These are phyloP conservation scores for Oithona nana DNA, from an alignment of 2,888 invertebrate species.

Conservation along the genomic window DNA sequence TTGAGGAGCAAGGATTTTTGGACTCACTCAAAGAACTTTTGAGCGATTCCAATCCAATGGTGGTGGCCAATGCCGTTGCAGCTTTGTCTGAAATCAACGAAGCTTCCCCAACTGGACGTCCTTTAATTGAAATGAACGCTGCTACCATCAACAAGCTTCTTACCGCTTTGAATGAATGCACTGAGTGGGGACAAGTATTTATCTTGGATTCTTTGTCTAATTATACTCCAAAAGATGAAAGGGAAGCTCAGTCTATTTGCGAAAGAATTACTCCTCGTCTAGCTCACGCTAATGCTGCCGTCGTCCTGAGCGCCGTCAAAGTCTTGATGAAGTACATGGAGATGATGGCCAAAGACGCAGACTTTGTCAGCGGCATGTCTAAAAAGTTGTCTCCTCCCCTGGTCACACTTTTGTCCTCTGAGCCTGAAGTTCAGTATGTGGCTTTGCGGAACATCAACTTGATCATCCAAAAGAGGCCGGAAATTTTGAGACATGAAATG, in stretches of 20 bases:
- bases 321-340: slow-evolving; percentile 96
- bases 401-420: slow-evolving; percentile 87
- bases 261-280: slow-evolving; percentile 90
- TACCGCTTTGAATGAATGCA: slow-evolving; percentile 96
- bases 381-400: slow-evolving; percentile 97
- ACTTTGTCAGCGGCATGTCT: slow-evolving; percentile 77
- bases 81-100: slow-evolving; percentile 96
- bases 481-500: slow-evolving; percentile 98
- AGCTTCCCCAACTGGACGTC: slow-evolving; percentile 81
- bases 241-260: slow-evolving; percentile 95
- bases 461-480: slow-evolving; percentile 95
- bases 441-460: slow-evolving; percentile 94
- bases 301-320: slow-evolving; percentile 94
- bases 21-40: slow-evolving; percentile 89
- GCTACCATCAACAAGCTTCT: slow-evolving; percentile 93
- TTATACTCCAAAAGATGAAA: slow-evolving; percentile 86
- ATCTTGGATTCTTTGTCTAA: slow-evolving; percentile 92
- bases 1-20: slow-evolving; percentile 78
- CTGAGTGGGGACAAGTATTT: slow-evolving; percentile 97
- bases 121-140: slow-evolving; percentile 87
- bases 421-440: slow-evolving; percentile 96
- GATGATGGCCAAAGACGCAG: slow-evolving; percentile 77
- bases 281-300: slow-evolving; percentile 97
- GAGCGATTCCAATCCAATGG: slow-evolving; percentile 99
- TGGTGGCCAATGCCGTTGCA: slow-evolving; percentile 95